Base-by-base conservation (phyloP, 2,888 invertebrate genomes). In the Drosophila ezoana region DNA sequence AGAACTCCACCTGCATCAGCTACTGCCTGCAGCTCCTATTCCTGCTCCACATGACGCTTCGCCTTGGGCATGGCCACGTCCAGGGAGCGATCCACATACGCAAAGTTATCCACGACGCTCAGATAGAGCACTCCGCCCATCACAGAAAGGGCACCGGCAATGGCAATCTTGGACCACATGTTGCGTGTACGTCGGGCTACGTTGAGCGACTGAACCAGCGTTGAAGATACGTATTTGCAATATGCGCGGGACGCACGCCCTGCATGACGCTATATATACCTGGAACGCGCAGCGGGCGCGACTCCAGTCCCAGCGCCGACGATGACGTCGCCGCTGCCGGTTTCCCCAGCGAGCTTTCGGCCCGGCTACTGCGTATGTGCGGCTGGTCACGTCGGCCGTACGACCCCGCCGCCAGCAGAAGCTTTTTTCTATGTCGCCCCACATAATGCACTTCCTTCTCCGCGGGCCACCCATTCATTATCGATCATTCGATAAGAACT, bases 401-500 rank as follows among this genome's bases (percentile, higher is more conserved):
- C 28, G 60, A 60, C 58, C 79, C 45, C 56, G 49, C 37, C 20
- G 23, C 14, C 28, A 32, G 33, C 37, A 41, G 28, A 70, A 69
- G 68, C 74, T 72, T 67, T 65, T 66, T 8, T 28, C 51, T 44
- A 9, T 33, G 23, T 8, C 32, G 40, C 14, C 33, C 11, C 44
- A 16, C 41, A 33, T 40, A 66, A 80, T 76, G 78, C 82, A 82
- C 74, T 76, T 72, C 74, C 70, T 70, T 49, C 60, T 44, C 56
- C 32, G 43, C 70, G 28, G 40, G 13, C 38, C 54, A 37, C 40
- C 51, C 32, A 49, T 49, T 60, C 53, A 86, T 85, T 85, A 83
- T 83, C 86, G 82, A 82, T 82, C 83, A 65, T 67, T 69, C 72
- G 83, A 86, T 86, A 81, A 81, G 81, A 60, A 69, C 40, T 45